Base-by-base conservation (phyloP, 2,113 vertebrate genomes). In the Centrocercus urophasianus region DNA sequence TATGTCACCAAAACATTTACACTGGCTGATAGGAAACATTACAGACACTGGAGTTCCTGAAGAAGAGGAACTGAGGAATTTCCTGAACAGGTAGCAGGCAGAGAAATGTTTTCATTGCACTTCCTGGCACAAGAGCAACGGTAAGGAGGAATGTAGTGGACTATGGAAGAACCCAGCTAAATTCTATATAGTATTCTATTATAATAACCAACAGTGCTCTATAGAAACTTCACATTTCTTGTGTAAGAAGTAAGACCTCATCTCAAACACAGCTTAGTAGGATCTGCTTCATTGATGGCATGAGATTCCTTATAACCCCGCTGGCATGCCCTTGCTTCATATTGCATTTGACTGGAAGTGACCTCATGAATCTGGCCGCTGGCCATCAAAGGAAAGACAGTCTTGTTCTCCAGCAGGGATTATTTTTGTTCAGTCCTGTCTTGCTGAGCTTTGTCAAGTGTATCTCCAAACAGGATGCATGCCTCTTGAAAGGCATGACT, bases 391-490 rank as follows among this genome's bases (percentile, higher is more conserved):
- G 96, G 89, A 80, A 96, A 95, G 89, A 92, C 78, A 93, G 93
- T 56, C 95, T 92, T 94, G 93, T 73, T 95, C 93, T 96, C 94
- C 93, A 96, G 96, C 94, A 91, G 91, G 91, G 93, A 93, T 95
- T 96, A 93, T 96, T 96, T 96, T 96, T 96, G 87, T 96, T 96
- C 85, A 0, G 89, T 80, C 82, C 87, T 78, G 89, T 95, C 96
- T 96, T 93, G 94, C 95, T 96, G 95, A 91, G 96, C 87, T 96
- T 96, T 95, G 95, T 96, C 94, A 91, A 96, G 93, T 94, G 84
- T 94, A 95, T 96, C 94, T 93, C 91, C 94, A 96, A 96, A 96
- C 96, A 96, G 95, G 95, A 96, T 96, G 94, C 89, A 83, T 9
- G 91, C 93, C 86, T 95, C 95, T 95, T 93, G 94, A 96, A 95